Evolutionary conservation across 2,888 invertebrate species (phyloP).

Genomic region (Drosophila paucipuncta): DNA sequence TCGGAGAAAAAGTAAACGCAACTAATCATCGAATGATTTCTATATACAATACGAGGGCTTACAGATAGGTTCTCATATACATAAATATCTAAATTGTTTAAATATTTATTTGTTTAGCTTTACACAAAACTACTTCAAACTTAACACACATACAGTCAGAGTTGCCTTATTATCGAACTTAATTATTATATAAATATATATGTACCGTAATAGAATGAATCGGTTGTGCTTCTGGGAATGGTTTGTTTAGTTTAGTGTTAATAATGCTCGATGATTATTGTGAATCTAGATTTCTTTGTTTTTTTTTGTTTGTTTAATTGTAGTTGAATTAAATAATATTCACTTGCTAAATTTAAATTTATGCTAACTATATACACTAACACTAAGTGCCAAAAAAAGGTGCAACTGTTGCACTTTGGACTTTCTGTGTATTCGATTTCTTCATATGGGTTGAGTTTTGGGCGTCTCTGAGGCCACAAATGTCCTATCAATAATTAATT

Average conservation of each 20-base stretch:
- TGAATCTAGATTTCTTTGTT: background rate
- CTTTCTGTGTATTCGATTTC: constrained; percentile 50
- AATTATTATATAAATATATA: constrained; percentile 21
- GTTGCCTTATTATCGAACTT: constrained; percentile 55
- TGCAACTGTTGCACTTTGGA: constrained; percentile 12
- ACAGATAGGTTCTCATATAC: constrained; percentile 12
- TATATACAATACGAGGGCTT: constrained; percentile 41
- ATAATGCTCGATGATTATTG: constrained; percentile 34
- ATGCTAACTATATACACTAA: constrained; percentile 61
- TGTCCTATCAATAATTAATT: constrained; percentile 36
- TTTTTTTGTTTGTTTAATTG: constrained; percentile 4
- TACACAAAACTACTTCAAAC: constrained; percentile 69
- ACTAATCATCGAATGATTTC: constrained; percentile 8
- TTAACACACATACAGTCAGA: constrained; percentile 74
- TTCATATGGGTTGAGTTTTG: constrained; percentile 47
- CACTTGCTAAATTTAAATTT: constrained; percentile 26
- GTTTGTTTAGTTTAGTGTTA: constrained; percentile 5
- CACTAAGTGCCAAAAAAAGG: constrained; percentile 27
- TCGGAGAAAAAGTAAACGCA: background rate
- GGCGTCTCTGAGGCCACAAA: constrained; percentile 28
- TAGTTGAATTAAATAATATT: constrained; percentile 26
- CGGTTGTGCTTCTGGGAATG: constrained; percentile 45
- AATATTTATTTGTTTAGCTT: constrained; percentile 30
- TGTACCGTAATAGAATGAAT: constrained; percentile 34
- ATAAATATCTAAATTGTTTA: constrained; percentile 44